Percentiles rank a stretch among this genome's conserved stretches.
phyloP scores from a whole-genome alignment of 2,888 invertebrate genomes.

The Platypus cylindrus region DNA sequence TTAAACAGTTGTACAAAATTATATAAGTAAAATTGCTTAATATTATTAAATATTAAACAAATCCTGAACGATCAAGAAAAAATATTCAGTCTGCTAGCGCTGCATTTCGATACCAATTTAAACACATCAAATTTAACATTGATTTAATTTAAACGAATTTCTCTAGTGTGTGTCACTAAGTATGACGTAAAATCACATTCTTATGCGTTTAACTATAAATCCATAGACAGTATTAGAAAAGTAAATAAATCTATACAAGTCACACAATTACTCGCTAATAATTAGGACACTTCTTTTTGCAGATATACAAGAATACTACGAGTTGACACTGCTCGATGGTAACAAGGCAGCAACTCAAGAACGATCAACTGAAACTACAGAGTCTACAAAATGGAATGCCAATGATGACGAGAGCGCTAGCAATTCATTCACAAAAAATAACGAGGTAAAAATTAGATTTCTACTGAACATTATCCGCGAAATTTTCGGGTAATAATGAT shows the following conservation, averaged over 20 bases:
- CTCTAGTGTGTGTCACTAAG: too few species aligned
- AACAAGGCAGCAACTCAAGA: constrained; percentile 89
- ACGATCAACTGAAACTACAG: constrained; percentile 89
- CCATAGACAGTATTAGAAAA: neutral
- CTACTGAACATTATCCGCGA: too few species aligned
- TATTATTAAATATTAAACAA: too few species aligned
- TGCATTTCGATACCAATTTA: too few species aligned
- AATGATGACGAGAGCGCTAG: constrained; percentile 51
- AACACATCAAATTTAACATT: too few species aligned
- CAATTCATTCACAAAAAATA: constrained; percentile 43
- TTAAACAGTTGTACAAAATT: too few species aligned
- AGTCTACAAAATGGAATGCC: constrained; percentile 87
- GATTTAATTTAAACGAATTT: too few species aligned
- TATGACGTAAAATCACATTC: too few species aligned
- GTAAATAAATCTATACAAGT: neutral
- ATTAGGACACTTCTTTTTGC: constrained; percentile 21
- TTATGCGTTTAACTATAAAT: neutral
- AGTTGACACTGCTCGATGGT: constrained; percentile 90
- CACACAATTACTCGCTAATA: neutral
- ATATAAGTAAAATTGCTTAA: too few species aligned
- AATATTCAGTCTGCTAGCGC: too few species aligned
- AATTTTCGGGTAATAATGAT: too few species aligned
- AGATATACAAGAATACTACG: constrained; percentile 99
- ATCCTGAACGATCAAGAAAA: too few species aligned
- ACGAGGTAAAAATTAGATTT: constrained; percentile 52